Percentiles rank a stretch among this genome's conserved stretches.
Evolutionary conservation across 2,113 vertebrate genomes (phyloP).

Genomic region (Tinamus guttatus): DNA sequence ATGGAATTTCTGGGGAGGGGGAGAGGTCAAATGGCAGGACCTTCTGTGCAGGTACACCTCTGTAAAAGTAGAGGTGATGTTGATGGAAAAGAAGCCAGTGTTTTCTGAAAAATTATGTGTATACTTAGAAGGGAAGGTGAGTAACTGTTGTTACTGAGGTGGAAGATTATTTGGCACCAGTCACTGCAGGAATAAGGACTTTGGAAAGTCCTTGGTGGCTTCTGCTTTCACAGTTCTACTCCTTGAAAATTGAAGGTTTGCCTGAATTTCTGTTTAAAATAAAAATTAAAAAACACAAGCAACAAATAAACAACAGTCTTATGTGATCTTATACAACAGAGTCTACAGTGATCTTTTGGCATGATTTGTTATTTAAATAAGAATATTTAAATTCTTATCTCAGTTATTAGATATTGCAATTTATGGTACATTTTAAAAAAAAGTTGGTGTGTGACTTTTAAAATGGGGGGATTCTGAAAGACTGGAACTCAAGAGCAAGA

Average conservation of each 20-base stretch:
- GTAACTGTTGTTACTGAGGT: not conserved
- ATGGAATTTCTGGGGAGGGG: not conserved
- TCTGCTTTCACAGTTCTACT: not conserved
- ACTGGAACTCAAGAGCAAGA: not conserved
- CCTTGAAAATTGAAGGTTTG: not conserved
- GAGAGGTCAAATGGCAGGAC: not conserved
- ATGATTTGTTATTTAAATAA: not conserved
- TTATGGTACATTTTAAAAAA: not conserved
- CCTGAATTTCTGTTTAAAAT: not conserved
- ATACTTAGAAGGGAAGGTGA: not conserved
- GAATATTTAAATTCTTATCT: not conserved
- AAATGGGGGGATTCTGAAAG: not conserved
- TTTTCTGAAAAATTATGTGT: not conserved
- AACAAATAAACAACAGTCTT: no score
- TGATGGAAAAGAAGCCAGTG: not conserved
- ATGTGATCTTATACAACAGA: no score
- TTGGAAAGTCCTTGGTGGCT: not conserved
- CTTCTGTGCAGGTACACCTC: not conserved
- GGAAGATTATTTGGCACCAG: not conserved
- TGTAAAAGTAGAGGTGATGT: not conserved
- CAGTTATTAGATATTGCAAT: not conserved
- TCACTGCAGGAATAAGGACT: fast-evolving
- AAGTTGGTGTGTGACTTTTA: not conserved
- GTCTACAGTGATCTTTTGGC: not conserved
- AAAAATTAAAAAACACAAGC: not conserved